Evolutionary conservation across 2,888 invertebrate species (phyloP).

Genomic region (Dascillus cervinus): DNA sequence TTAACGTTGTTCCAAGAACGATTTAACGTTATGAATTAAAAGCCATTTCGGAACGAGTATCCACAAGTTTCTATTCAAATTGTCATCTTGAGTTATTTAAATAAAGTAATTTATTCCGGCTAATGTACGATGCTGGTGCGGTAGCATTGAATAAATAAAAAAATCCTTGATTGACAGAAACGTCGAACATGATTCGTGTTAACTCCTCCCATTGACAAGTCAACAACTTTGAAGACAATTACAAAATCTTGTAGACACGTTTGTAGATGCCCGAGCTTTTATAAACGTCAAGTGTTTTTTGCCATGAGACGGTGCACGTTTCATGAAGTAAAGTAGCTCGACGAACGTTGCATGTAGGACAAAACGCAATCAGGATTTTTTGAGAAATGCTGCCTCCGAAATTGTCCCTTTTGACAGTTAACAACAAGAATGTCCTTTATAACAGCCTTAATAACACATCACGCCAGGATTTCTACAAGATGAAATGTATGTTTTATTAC

Average conservation of each 20-base stretch:
- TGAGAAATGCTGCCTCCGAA: constrained; percentile 10
- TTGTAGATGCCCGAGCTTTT: neutral
- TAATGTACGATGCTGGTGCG: no score
- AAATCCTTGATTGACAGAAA: constrained; percentile 1
- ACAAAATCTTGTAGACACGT: constrained; percentile 3
- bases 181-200: constrained; percentile 3
- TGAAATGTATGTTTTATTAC: no score
- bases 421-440: constrained; percentile 9
- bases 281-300: constrained; percentile 7
- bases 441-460: no score
- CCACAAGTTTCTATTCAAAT: no score
- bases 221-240: constrained; percentile 6
- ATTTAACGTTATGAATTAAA: no score
- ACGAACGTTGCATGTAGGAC: no score
- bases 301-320: constrained; percentile 11
- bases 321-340: no score
- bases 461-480: no score
- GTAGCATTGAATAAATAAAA: constrained; percentile 5
- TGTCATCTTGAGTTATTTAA: no score
- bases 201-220: constrained; percentile 4
- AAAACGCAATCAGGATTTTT: constrained; percentile 15
- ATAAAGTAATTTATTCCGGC: no score
- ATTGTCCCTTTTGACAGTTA: constrained; percentile 11
- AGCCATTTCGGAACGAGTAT: no score
- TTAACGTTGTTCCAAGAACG: no score